Base-by-base conservation (phyloP, 2,113 vertebrate species). In the Polypterus bichir region DNA sequence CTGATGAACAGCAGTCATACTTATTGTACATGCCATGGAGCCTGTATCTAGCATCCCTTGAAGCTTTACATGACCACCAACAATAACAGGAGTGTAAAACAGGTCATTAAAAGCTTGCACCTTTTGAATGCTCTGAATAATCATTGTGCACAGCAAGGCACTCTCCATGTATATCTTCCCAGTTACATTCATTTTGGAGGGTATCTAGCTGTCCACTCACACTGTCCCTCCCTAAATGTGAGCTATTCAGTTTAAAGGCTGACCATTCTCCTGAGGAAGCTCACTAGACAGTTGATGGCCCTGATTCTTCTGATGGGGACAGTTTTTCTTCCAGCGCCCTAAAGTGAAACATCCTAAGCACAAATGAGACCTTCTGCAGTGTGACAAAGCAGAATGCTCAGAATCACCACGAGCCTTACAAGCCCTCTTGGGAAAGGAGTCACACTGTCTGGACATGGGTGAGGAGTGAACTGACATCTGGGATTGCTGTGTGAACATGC, bases 1-100 rank as follows among this genome's bases (percentile, higher is more conserved):
- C 27, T 27, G 27, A 27, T 27, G 27, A 27, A 27, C 66, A 3
- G 53, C 47, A 46, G 52, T 2, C 4, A 65, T 48, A 7, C 65
- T 69, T 3, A 71, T 7, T 4, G 55, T 71, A 1, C 65, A 73
- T 1, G 72, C 65, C 63, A 71, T 67, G 1, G 71, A 73, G 2
- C 69, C 65, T 3, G 68, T 67, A 1, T 27, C 27, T 27, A 27
- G 27, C 27, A 27, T 27, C 27, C 64, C 61, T 3, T 55, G 56
- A 3, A 71, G 2, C 4, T 69, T 52, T 0, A 62, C 9, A 1
- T 3, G 46, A 3, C 52, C 8, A 49, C 61, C 64, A 3, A 71
- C 47, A 3, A 5, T 45, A 0, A 74, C 59, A 7, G 64, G 47
- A 2, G 60, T 58, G 49, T 71, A 70, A 49, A 74, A 74, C 55